Base-by-base conservation (phyloP, 2,113 vertebrate species). In the Festucalex cinctus region DNA sequence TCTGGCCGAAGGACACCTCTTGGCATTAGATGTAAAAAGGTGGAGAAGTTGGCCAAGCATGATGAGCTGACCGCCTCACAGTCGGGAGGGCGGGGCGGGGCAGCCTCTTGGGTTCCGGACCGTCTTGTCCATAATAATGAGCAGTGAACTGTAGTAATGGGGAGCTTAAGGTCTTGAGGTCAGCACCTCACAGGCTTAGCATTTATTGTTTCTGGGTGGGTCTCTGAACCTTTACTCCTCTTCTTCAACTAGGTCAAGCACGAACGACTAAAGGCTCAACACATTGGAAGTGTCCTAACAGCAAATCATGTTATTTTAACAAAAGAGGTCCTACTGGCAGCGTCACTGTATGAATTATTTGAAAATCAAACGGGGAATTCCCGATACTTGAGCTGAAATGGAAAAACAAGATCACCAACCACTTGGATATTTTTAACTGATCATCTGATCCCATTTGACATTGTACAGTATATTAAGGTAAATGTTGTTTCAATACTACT, bases 101-200 rank as follows among this genome's bases (percentile, higher is more conserved):
- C 66, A 49, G 58, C 12, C 22, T 54, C 65, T 4, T 54, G 51
- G 35, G 24, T 49, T 68, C 66, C 59, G 57, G 36, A 62, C 80
- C 46, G 56, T 72, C 74, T 64, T 80, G 77, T 85, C 78, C 69
- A 82, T 74, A 78, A 74, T 72, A 83, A 90, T 89, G 86, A 89
- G 77, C 75, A 61, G 65, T 84, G 82, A 88, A 74, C 76, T 74
- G 73, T 61, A 65, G 82, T 86, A 88, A 86, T 87, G 80, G 86
- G 85, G 84, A 78, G 80, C 77, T 89, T 88, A 86, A 71, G 76
- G 72, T 81, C 64, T 73, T 57, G 69, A 70, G 82, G 79, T 88
- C 79, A 69, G 73, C 63, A 65, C 74, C 74, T 75, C 68, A 67
- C 54, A 60, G 77, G 80, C 67, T 83, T 73, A 74, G 83, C 71